phyloP scores from a whole-genome alignment of 2,113 vertebrate species.

The Speoplatyrhinus poulsoni region DNA sequence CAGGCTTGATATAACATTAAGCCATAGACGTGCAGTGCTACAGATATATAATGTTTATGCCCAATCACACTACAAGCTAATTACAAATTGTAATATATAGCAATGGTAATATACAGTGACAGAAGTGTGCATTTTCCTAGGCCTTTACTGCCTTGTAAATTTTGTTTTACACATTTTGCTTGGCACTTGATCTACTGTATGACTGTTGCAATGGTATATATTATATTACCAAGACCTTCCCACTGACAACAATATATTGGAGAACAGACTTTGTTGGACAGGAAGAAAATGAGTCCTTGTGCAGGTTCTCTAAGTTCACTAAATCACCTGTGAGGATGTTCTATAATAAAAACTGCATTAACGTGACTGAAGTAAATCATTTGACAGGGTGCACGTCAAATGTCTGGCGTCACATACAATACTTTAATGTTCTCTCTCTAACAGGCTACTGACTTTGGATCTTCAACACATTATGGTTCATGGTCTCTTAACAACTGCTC shows the following conservation, averaged over 20 bases:
- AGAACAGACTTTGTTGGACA: constrained; percentile 18
- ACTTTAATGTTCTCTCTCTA: constrained; percentile 33
- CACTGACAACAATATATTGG: constrained; percentile 18
- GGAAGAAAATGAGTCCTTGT: constrained; percentile 10
- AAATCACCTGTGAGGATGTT: constrained; percentile 24
- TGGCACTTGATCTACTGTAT: constrained; percentile 48
- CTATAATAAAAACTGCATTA: constrained; percentile 48
- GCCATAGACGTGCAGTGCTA: constrained; percentile 45
- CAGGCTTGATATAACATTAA: constrained; percentile 26
- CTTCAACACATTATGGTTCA: constrained; percentile 47
- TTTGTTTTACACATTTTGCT: constrained; percentile 30
- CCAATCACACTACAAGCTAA: constrained; percentile 36
- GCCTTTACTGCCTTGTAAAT: constrained; percentile 42
- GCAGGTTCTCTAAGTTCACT: constrained; percentile 38
- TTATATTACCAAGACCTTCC: constrained; percentile 37
- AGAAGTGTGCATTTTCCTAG: constrained; percentile 12
- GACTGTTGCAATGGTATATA: constrained; percentile 27
- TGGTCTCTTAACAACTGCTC: constrained; percentile 26
- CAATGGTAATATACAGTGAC: constrained; percentile 45
- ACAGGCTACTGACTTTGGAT: constrained; percentile 28
- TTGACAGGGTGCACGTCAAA: constrained; percentile 10
- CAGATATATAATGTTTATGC: constrained; percentile 45
- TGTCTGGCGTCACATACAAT: constrained; percentile 31
- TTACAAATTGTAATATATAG: constrained; percentile 14
- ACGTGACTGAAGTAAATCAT: constrained; percentile 26